Conservation (phyloP, 2,888 invertebrate species). For the Dilophus febrilis region DNA sequence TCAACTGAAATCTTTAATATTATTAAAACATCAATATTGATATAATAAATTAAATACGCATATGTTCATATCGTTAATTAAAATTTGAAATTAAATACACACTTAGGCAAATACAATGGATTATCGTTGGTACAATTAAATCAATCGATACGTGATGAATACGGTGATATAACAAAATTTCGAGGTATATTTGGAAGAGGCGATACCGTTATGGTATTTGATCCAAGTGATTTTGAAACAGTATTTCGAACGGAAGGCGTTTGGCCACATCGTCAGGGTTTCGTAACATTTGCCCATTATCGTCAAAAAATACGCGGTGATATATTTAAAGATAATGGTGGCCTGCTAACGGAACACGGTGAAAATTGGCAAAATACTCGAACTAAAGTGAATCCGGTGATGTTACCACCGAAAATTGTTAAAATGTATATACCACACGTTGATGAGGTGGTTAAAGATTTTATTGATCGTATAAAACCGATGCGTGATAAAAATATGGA, state of each 20-base stretch:
- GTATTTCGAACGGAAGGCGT: conserved; percentile 31
- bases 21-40: too few species aligned
- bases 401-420: conserved; percentile 40
- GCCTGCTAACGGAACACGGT: conserved; percentile 9
- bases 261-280: conserved; percentile 30
- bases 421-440: conserved; percentile 33
- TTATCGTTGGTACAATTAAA: neutral
- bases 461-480: conserved; percentile 16
- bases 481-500: conserved; percentile 18
- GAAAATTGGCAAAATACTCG: conserved; percentile 47
- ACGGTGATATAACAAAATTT: conserved; percentile 31
- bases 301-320: conserved; percentile 25
- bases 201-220: conserved; percentile 30
- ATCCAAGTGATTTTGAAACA: conserved; percentile 34
- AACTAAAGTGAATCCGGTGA: conserved; percentile 43
- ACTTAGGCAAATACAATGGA: too few species aligned
- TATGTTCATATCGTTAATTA: too few species aligned
- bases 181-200: conserved; percentile 24
- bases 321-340: conserved; percentile 18
- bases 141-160: conserved; percentile 10
- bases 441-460: conserved; percentile 29
- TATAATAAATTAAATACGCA: too few species aligned
- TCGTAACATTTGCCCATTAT: conserved; percentile 30
- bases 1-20: too few species aligned
- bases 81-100: too few species aligned